A percentile compares a stretch with the other conserved stretches of the same genome.
Conservation (phyloP, 2,797 vertebrate species). For the Sebastes wilsoni region DNA sequence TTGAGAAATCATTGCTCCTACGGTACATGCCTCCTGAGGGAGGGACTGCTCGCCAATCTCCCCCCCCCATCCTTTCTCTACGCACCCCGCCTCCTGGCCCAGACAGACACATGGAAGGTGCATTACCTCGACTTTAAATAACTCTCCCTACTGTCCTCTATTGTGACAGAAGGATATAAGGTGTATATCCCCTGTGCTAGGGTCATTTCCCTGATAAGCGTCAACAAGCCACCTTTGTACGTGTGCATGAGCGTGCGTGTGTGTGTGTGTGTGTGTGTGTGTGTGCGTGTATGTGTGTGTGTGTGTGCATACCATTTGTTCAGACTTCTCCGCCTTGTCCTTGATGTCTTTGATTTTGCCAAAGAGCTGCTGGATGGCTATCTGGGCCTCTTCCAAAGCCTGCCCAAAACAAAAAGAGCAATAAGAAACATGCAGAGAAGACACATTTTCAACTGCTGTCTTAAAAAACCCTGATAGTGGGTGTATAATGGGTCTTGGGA, state of each 20-base stretch:
- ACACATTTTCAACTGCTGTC: background rate
- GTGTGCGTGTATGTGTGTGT: background rate
- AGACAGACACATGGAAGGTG: constrained; percentile 37
- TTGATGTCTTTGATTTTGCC: constrained; percentile 99
- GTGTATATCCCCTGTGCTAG: background rate
- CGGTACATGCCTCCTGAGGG: constrained; percentile 26
- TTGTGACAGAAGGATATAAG: constrained; percentile 17
- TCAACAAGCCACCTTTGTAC: background rate
- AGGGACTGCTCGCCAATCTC: constrained; percentile 38
- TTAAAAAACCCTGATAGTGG: background rate
- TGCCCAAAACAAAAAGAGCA: constrained; percentile 65
- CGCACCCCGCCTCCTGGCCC: constrained; percentile 36
- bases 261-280: background rate
- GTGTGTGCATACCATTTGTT: constrained; percentile 93
- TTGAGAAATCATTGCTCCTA: constrained; percentile 47
- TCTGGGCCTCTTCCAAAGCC: constrained; percentile 98
- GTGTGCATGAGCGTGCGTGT: background rate
- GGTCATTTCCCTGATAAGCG: constrained; percentile 1
- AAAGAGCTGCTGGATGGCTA: constrained; percentile 97
- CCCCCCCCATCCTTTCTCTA: constrained; percentile 14
- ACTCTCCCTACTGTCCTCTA: constrained; percentile 16
- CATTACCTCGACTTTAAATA: constrained; percentile 47
- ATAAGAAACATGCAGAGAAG: constrained; percentile 15
- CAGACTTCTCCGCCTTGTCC: constrained; percentile 99
- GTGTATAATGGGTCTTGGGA: background rate